Evolutionary conservation across 2,113 vertebrate genomes (phyloP).

Genomic region (Elanoides forficatus): DNA sequence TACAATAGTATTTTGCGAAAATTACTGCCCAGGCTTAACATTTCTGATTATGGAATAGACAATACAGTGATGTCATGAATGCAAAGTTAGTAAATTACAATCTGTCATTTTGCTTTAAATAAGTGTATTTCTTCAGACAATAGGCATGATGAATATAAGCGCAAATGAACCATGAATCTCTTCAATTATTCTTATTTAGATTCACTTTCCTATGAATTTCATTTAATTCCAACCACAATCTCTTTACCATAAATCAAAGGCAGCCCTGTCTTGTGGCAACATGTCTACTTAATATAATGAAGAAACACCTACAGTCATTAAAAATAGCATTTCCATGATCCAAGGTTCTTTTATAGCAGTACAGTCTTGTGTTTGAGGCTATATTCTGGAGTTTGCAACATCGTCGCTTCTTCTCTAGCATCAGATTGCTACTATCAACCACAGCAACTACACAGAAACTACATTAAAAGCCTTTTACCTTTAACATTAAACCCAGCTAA

Average conservation of each 20-base stretch:
- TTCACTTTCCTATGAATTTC: conserved; percentile 72
- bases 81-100: conserved; percentile 71
- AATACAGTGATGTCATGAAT: conserved; percentile 68
- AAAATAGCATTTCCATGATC: conserved; percentile 58
- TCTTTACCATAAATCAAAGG: conserved; percentile 67
- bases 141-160: conserved; percentile 71
- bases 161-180: conserved; percentile 75
- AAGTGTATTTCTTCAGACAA: conserved; percentile 71
- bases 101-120: conserved; percentile 72
- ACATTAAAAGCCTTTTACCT: neutral
- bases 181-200: conserved; percentile 78
- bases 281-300: conserved; percentile 65
- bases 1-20: conserved; percentile 69
- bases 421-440: neutral
- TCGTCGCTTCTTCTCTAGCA: neutral
- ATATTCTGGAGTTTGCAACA: neutral
- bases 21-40: conserved; percentile 68
- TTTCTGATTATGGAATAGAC: conserved; percentile 71
- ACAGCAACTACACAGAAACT: neutral
- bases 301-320: conserved; percentile 71
- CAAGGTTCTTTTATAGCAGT: conserved; percentile 37
- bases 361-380: neutral
- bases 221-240: conserved; percentile 67
- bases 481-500: neutral
- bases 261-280: conserved; percentile 59